Base-by-base conservation (phyloP, 2,888 invertebrate genomes). In the Dryococelus australis region DNA sequence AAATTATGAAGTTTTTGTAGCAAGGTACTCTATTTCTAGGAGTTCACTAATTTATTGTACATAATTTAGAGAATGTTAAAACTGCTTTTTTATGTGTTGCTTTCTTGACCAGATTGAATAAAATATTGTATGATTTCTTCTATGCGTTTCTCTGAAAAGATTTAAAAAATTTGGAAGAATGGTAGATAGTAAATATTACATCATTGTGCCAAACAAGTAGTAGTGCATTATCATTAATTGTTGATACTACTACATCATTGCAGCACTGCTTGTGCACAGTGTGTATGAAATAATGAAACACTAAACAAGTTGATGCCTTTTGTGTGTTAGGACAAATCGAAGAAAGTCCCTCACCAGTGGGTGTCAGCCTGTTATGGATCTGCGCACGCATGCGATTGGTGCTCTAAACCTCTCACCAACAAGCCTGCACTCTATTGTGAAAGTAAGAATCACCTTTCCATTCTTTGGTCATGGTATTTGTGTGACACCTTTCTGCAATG, bases 361-460 rank as follows among this genome's bases (percentile, higher is more conserved):
- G 95, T 96, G 85, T 93, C 94, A 20, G 94, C 95, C 20, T 94
- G 94, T 91, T 94, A 95, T 91, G 95, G 93, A 89, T 93, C 94
- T 90, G 94, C 95, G 89, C 95, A 95, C 88, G 93, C 94, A 90
- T 96, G 96, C 92, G 96, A 97, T 93, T 96, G 96, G 93, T 97
- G 97, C 92, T 94, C 95, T 90, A 96, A 97, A 91, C 94, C 95
- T 43, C 94, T 97, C 90, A 94, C 95, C 90, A 97, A 96, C 93
- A 97, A 97, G 92, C 95, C 96, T 8, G 95, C 97, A 53, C 94
- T 97, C n/a, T 96, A 96, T 91, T 97, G 97, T 92, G 97, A 97
- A 93, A 96, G 97, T 97, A 92, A 94, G 96, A 93, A 85, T 47
- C 81, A 65, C n/a, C 8, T 24, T 65, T 20, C 85, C 20, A 16